Evolutionary conservation across 1,140 invertebrate genomes (phyloP).

Genomic region (Scaptomyza graminum): DNA sequence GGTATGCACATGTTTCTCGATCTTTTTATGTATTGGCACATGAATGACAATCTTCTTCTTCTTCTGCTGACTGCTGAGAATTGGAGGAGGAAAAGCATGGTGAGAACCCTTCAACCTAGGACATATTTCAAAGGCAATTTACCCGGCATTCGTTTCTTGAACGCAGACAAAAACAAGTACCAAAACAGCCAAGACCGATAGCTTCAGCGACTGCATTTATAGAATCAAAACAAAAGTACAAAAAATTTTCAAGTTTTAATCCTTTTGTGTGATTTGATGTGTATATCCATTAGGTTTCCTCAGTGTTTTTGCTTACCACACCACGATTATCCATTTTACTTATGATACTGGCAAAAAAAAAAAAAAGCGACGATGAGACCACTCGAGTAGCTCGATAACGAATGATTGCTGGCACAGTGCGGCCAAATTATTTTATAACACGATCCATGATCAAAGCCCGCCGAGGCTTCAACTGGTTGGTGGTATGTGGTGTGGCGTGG

Average conservation of each 20-base stretch:
- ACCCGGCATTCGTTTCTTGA: constrained; percentile 68
- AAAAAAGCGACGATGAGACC: constrained; percentile 48
- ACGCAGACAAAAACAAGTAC: constrained; percentile 58
- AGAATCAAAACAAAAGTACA: background rate
- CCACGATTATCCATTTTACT: constrained; percentile 67
- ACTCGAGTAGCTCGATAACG: constrained; percentile 44
- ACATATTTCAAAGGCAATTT: constrained; percentile 9
- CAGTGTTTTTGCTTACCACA: constrained; percentile 50
- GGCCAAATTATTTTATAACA: constrained; percentile 71
- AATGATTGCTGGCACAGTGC: constrained; percentile 67
- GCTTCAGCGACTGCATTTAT: constrained; percentile 52
- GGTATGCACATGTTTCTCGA: constrained; percentile 81
- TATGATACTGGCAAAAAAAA: constrained; percentile 18
- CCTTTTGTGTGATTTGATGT: background rate
- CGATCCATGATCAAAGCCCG: constrained; percentile 20
- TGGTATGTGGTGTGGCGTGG: constrained; percentile 44
- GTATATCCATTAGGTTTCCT: background rate
- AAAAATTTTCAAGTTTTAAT: background rate
- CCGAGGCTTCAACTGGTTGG: constrained; percentile 12
- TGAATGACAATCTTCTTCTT: constrained; percentile 83
- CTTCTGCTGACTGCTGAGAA: constrained; percentile 64
- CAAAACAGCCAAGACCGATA: constrained; percentile 59
- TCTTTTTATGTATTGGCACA: constrained; percentile 80
- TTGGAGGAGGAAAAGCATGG: background rate
- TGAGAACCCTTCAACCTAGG: too few relatives aligned